These are phyloP conservation scores for Dicycla oo DNA, from an alignment of 2,888 invertebrate genomes.

Conservation along the genomic window DNA sequence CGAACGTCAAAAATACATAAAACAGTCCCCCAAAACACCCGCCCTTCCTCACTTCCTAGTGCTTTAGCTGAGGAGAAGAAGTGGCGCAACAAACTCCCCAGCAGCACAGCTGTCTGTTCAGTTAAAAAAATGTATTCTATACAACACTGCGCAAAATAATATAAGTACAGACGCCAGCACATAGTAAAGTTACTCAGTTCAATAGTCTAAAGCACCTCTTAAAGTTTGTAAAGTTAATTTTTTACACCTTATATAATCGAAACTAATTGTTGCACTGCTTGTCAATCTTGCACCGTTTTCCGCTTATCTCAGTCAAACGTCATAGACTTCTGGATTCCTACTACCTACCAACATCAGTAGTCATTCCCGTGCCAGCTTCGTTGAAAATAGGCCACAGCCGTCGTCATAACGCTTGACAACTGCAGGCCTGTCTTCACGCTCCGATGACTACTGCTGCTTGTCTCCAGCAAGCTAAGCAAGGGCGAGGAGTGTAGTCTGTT, in stretches of 20 bases:
- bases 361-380: background rate
- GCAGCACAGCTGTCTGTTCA: no score
- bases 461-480: conserved; percentile 8
- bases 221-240: no score
- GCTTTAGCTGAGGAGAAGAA: no score
- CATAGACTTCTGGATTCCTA: background rate
- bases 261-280: background rate
- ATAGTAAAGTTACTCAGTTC: no score
- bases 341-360: background rate
- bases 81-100: no score
- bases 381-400: conserved; percentile 25
- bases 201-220: no score
- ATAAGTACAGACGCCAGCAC: no score
- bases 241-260: background rate
- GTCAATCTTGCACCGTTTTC: background rate
- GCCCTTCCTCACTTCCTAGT: no score
- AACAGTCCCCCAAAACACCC: no score
- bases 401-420: conserved; percentile 37
- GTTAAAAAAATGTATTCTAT: no score
- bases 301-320: background rate
- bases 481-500: background rate
- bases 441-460: conserved; percentile 16
- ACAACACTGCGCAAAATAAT: no score
- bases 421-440: conserved; percentile 28
- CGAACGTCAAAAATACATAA: no score